Conservation (phyloP, 1,140 invertebrate genomes). For the Sycobia sp. region DNA sequence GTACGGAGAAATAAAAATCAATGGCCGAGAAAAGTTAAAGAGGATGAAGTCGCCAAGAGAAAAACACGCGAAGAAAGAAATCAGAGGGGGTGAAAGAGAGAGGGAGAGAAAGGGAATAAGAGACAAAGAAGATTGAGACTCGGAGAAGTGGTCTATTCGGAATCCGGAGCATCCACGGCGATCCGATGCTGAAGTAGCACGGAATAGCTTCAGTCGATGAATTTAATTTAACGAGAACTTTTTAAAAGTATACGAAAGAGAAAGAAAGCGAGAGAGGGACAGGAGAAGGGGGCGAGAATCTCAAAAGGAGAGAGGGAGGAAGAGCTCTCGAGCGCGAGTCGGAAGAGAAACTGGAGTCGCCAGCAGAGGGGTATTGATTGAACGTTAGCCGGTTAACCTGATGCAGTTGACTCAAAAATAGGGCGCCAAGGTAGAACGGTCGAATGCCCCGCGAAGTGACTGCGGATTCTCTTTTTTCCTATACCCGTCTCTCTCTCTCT, state of each 20-base stretch:
- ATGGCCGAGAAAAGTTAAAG: conserved; percentile 26
- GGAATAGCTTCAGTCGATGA: conserved; percentile 11
- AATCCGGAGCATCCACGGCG: conserved; percentile 5
- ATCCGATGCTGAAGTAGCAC: too few species aligned
- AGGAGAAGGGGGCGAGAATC: not conserved
- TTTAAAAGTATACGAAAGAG: conserved; percentile 17
- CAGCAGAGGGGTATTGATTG: conserved; percentile 46
- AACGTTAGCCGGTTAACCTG: conserved; percentile 47
- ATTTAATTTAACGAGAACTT: conserved; percentile 34
- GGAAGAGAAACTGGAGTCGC: conserved; percentile 7
- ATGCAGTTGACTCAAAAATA: conserved; percentile 51
- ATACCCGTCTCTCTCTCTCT: too few species aligned
- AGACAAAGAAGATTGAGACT: conserved; percentile 18
- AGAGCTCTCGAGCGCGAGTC: conserved; percentile 30
- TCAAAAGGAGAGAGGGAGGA: not conserved
- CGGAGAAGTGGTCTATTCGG: conserved; percentile 18
- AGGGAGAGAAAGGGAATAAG: too few species aligned
- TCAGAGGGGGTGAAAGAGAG: too few species aligned
- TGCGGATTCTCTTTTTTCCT: too few species aligned
- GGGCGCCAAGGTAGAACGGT: conserved; percentile 36
- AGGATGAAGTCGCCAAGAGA: conserved; percentile 22
- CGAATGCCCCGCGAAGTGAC: too few species aligned
- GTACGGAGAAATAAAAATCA: conserved; percentile 17
- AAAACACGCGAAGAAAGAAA: too few species aligned
- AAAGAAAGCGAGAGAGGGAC: conserved; percentile 6